A percentile compares a stretch with the other conserved stretches of the same genome.
Conservation (phyloP, 2,113 vertebrate species). For the Elachura formosa region DNA sequence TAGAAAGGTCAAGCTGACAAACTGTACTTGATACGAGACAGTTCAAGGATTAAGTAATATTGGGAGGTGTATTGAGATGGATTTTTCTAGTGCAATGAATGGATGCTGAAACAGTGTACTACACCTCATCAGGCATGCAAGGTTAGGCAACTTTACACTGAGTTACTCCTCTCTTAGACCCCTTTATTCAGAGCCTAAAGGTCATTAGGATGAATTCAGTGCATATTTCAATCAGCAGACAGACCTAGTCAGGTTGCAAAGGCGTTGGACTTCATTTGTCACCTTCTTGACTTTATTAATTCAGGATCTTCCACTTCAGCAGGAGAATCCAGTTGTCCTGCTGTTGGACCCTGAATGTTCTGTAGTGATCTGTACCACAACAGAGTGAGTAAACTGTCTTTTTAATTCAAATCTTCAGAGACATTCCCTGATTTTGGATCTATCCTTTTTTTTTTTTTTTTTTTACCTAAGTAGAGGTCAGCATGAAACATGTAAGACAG, state of each 20-base stretch:
- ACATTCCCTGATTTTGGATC: not conserved
- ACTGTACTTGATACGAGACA: not conserved
- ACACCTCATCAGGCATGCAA: not conserved
- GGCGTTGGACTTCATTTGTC: not conserved
- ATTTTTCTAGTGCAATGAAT: not conserved
- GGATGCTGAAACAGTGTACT: not conserved
- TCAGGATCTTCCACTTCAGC: not conserved
- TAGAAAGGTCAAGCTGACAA: not conserved
- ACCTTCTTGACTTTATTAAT: not conserved
- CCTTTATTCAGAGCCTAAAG: not conserved
- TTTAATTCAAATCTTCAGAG: not conserved
- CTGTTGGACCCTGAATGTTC: not conserved
- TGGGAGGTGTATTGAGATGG: not conserved
- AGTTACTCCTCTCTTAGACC: not conserved
- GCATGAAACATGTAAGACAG: accelerated
- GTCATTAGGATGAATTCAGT: not conserved
- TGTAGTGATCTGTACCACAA: not conserved
- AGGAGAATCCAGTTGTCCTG: not conserved
- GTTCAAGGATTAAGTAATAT: not conserved
- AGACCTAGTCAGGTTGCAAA: not conserved
- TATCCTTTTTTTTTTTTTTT: not conserved
- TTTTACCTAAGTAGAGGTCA: too few relatives aligned
- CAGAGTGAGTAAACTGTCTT: not conserved
- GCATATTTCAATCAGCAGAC: not conserved
- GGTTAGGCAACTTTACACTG: not conserved